phyloP scores from a whole-genome alignment of 2,113 vertebrate genomes.

The Amblyornis subalaris region DNA sequence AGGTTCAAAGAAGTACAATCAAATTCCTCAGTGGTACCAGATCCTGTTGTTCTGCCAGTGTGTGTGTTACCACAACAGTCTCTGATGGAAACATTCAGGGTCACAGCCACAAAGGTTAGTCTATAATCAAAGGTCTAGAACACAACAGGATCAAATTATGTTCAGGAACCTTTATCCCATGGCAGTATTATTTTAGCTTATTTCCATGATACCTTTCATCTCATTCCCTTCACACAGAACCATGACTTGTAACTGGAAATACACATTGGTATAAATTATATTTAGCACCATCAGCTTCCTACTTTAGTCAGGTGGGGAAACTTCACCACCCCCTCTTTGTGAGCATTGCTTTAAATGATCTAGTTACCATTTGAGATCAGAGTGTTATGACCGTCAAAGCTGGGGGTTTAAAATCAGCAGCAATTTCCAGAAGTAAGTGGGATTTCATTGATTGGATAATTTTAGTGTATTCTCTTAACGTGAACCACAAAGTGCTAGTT shows the following conservation, averaged over 20 bases:
- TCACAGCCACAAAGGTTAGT: neutral
- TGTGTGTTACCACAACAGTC: neutral
- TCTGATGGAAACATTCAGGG: neutral
- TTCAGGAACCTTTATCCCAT: neutral
- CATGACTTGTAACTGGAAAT: neutral
- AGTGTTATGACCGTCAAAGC: neutral
- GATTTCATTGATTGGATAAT: constrained; percentile 49
- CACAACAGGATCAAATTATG: neutral
- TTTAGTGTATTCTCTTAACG: constrained; percentile 35
- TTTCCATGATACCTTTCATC: neutral
- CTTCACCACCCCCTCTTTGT: neutral
- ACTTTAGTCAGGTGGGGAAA: neutral
- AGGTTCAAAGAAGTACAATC: neutral
- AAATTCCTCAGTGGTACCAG: neutral
- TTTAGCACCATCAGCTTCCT: constrained; percentile 1
- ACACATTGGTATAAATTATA: neutral
- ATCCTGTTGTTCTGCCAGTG: neutral
- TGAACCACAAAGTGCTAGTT: constrained; percentile 39
- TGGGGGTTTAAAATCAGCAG: neutral
- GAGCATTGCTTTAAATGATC: neutral
- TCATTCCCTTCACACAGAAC: neutral
- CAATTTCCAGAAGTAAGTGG: constrained; percentile 16
- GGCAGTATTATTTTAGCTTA: neutral
- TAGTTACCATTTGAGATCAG: neutral
- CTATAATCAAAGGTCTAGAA: constrained; percentile 24